Base-by-base conservation (phyloP, 1,140 invertebrate species). In the Drosophila equinoxialis region DNA sequence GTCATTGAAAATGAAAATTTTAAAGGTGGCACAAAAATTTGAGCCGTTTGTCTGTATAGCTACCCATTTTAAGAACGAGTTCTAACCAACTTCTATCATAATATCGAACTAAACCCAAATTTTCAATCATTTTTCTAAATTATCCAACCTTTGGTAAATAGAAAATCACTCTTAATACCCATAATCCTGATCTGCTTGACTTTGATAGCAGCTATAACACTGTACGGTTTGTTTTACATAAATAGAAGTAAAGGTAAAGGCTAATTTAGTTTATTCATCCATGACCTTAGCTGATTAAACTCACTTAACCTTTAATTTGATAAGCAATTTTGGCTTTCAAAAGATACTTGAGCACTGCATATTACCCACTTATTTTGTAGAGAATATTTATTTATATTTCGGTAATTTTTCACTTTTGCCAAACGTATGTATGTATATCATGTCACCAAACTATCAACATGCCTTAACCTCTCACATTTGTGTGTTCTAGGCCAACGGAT, bases 371-470 rank as follows among this genome's bases (percentile, higher is more conserved):
- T 51, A 51, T 17, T 17, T 17, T 51, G 45, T 23, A 51, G 17
- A 20, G 8, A 51, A 23, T 23, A 11, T 51, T 30, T 30, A 30
- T 30, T 5, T 6, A 6, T 30, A 30, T 30, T 30, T 30, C 30
- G 30, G 30, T 30, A 5, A 8, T 23, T 6, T 51, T 51, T 51
- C 10, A 11, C 17, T 51, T 51, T 17, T 17, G 17, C 17, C 17
- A 17, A 17, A 17, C 17, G 17, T 17, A 17, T 17, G 7, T 17
- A 35, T 37, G 17, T 17, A 35, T 59, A 39, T 59, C 57, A 59
- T 59, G 57, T 20, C 57, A 59, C 30, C 33, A 39, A 59, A 59
- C 8, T 33, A 59, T 59, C 14, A 59, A 59, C n/a, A 35, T 39
- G 17, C 8, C 14, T 20, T 6, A 35, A 11, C 57, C 6, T 39